phyloP scores from a whole-genome alignment of 2,888 invertebrate species.

The Barypeithes pellucidus region DNA sequence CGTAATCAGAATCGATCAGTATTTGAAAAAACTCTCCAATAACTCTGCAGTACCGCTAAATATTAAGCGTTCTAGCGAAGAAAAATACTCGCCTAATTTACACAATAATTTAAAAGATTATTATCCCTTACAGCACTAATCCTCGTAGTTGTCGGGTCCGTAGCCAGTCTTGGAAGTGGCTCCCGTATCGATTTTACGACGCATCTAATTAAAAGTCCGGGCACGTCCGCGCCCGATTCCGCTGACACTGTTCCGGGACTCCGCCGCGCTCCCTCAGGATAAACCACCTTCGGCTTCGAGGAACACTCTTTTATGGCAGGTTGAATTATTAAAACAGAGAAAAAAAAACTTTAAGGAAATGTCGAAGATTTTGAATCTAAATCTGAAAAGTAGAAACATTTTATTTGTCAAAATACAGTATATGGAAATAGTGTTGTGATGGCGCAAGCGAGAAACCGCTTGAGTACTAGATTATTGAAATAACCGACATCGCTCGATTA shows the following conservation, averaged over 20 bases:
- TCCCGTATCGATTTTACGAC: constrained; percentile 69
- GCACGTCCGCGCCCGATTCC: constrained; percentile 70
- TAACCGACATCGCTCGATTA: no score
- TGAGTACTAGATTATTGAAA: no score
- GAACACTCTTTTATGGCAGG: constrained; percentile 51
- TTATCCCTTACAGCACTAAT: constrained; percentile 27
- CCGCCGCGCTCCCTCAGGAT: constrained; percentile 47
- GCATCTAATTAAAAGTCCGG: constrained; percentile 71
- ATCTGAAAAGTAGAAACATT: background rate
- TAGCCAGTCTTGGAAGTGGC: constrained; percentile 43
- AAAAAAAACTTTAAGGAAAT: background rate
- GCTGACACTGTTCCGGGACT: constrained; percentile 70
- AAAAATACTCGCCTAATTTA: background rate
- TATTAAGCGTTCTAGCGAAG: no score
- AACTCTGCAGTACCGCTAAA: no score
- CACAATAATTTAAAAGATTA: constrained; percentile 1
- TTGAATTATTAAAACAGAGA: constrained; percentile 38
- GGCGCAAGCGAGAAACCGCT: no score
- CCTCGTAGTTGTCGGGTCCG: constrained; percentile 39
- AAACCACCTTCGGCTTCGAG: constrained; percentile 49
- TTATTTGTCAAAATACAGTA: no score
- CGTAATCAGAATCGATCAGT: no score
- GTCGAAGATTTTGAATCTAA: background rate
- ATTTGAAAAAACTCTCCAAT: no score
- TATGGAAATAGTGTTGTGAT: no score